Evolutionary conservation across 2,797 vertebrate species (phyloP), one percentile per base, ranked within the genome.

Genomic region (Holocentrus rufus): DNA sequence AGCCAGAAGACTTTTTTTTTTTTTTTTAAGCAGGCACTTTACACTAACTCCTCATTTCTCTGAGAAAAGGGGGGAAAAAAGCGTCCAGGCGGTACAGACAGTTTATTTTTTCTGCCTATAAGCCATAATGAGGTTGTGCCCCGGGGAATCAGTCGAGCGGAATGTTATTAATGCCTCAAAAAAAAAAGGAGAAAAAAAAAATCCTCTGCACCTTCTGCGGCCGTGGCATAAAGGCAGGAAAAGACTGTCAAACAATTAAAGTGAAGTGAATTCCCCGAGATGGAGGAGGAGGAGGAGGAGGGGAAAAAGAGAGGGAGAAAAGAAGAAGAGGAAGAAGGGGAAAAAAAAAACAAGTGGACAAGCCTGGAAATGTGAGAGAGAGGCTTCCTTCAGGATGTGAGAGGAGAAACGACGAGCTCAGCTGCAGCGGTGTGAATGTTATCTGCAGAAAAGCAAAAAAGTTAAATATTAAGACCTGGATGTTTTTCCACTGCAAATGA

Each of bases 221-320:
- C 72, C 69, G 55, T 71, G 69, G 83, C 85, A 95, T 84, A 87
- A 92, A 95, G 88, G 85, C 93, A 95, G 92, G 91, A 95, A 95
- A 93, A 95, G 90, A 87, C 86, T 95, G 94, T 95, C 93, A 95
- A 92, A 93, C 92, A 94, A 92, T 92, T 92, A 92, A 90, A 92
- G 89, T 94, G 92, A 94, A 92, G 92, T 91, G 92, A 95, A 95
- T 93, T 94, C 93, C 86, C 93, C 86, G 92, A 92, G 92, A 91
- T 91, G 81, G 83, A 76, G 72, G 47, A 59, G 25, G 14, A 72
- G n/a, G n/a, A 5, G 30, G 46, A n/a, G n/a, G 92, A 92, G 92
- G 91, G 91, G 81, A 81, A 74, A 71, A 46, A 57, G 25, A 14
- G 70, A n/a, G n/a, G 4, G 30, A 46, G 7, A 7, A 7, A 31